phyloP scores from a whole-genome alignment of 2,113 vertebrate species.

The Cynopterus brachyotis region DNA sequence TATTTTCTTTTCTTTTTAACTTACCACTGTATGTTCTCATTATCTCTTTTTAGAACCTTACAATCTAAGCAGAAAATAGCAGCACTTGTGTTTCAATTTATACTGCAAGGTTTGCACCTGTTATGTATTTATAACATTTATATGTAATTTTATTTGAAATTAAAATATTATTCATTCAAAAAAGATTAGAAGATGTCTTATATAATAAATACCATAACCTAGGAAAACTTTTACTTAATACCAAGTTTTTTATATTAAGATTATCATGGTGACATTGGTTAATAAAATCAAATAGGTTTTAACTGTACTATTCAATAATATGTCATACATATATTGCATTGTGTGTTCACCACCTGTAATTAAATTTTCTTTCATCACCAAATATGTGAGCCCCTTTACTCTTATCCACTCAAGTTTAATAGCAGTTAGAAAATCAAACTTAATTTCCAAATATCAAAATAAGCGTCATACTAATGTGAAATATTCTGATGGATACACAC shows the following conservation, averaged over 20 bases:
- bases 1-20: constrained; percentile 14
- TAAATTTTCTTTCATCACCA: too few relatives aligned
- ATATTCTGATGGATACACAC: not conserved
- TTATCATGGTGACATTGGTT: too few relatives aligned
- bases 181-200: constrained; percentile 5
- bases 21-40: constrained; percentile 49
- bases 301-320: too few relatives aligned
- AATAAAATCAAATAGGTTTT: too few relatives aligned
- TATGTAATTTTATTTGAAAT: constrained; percentile 67
- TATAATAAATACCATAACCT: not conserved
- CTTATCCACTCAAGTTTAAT: not conserved
- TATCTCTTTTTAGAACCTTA: constrained; percentile 2
- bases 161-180: constrained; percentile 48
- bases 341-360: too few relatives aligned
- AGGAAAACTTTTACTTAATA: not conserved
- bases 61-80: constrained; percentile 26
- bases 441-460: constrained; percentile 23
- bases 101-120: not conserved
- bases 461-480: not conserved
- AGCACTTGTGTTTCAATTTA: constrained; percentile 45
- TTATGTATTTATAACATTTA: constrained; percentile 55
- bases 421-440: not conserved
- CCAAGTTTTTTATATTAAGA: not conserved
- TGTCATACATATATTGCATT: too few relatives aligned
- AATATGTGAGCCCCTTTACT: too few relatives aligned